Evolutionary conservation across 2,888 invertebrate genomes (phyloP), one percentile per base, ranked within the genome.

Genomic region (Oeneis ivallda): DNA sequence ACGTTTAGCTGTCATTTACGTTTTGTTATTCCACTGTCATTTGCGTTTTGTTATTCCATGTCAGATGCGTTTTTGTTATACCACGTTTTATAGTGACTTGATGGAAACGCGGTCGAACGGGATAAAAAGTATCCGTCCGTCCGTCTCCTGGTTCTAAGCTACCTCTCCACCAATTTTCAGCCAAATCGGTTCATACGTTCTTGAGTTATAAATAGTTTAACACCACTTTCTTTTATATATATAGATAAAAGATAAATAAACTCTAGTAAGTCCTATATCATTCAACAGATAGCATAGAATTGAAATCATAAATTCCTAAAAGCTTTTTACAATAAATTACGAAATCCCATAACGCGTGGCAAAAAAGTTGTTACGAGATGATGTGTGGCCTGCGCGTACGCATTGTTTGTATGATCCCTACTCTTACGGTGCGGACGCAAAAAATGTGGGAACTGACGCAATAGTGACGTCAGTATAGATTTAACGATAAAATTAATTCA

Each of bases 331-430:
- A 82, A 87, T 86, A 83, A 81, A 83, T 78, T 81, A 74, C 71
- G 73, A 75, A 79, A 89, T 89, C 87, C 86, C 83, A 89, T 91
- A 87, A 88, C 86, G 81, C 71, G 72, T 79, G 73, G 81, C 82
- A 89, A 89, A 89, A 87, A 86, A 76, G 60, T 82, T 72, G 79
- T 81, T 82, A 77, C 75, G 77, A 78, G 76, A 83, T 83, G 85
- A 84, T 85, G 87, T 88, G 89, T 85, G 89, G 87, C 82, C 84
- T 77, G 78, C 78, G 74, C 74, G 67, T 79, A 79, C 83, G 83
- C 86, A 81, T 90, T 91, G 89, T 90, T 86, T 76, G 79, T 76
- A 76, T 83, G 82, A 87, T 84, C 86, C 85, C 78, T 79, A 76
- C 83, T 73, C 52, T 74, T 72, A 70, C 53, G 1, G 13, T 8